Conservation (phyloP, 2,888 invertebrate species). For the Gryllus longicercus region DNA sequence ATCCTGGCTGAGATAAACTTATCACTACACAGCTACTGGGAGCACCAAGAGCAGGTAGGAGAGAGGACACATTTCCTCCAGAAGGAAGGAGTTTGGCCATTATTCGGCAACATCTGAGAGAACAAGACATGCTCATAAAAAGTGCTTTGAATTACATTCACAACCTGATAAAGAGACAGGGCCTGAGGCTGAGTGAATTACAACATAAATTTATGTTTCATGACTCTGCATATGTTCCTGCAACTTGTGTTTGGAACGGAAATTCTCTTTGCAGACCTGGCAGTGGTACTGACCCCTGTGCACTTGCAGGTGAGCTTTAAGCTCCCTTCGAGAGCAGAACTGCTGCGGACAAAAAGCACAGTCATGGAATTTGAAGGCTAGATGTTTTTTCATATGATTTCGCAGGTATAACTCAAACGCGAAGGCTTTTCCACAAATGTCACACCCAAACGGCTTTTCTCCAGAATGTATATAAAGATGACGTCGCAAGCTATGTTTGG, state of each 20-base stretch:
- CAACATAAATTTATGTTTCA: background rate
- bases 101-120: background rate
- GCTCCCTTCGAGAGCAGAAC: background rate
- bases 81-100: background rate
- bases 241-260: background rate
- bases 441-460: constrained; percentile 26
- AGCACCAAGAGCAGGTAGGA: background rate
- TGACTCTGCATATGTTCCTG: background rate
- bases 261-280: constrained; percentile 10
- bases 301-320: background rate
- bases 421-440: constrained; percentile 26
- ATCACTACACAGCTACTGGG: background rate
- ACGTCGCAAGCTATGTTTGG: background rate
- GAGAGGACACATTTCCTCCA: background rate
- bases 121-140: background rate
- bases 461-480: constrained; percentile 28
- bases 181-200: background rate
- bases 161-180: background rate
- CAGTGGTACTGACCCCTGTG: constrained; percentile 17
- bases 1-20: background rate
- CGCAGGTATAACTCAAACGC: constrained; percentile 24
- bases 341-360: background rate
- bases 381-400: constrained; percentile 23
- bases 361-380: background rate
- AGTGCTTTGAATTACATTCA: background rate